Base-by-base conservation (phyloP, 2,113 vertebrate species). In the Aplodontia rufa region DNA sequence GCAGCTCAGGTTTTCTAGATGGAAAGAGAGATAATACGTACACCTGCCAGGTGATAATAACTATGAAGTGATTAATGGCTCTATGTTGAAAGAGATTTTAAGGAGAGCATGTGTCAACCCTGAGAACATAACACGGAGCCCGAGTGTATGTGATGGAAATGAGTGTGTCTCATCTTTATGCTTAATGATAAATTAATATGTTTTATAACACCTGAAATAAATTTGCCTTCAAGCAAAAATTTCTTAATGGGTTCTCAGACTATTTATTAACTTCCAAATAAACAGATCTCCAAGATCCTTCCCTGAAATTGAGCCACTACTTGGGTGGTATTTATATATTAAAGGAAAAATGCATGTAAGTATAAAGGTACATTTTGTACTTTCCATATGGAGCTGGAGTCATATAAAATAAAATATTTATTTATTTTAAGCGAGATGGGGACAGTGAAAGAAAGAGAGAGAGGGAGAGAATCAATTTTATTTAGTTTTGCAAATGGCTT, bases 151-250 rank as follows among this genome's bases (percentile, higher is more conserved):
- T 60, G 53, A 71, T 0, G 8, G 60, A 94, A 93, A 82, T 40
- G 35, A 13, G 47, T 40, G 32, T 17, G n/a, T 35, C 84, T 90
- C 51, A 68, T 80, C 64, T 47, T 80, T 76, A 72, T 74, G 13
- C 53, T 22, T 66, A 35, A 92, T 72, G 68, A n/a, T 55, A 90
- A 93, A 47, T 81, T 84, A 89, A 40, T 69, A 83, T 32, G 42
- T 79, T 89, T 88, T 76, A 82, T 64, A 87, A 95, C 85, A 91
- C 42, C n/a, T 69, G 16, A 86, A 72, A 58, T 60, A 74, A 96
- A 86, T 24, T 75, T 82, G 24, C 90, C 88, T 96, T 74, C 69
- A 85, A 96, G 87, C 51, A 94, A 96, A 96, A 80, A 93, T 93
- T 80, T 71, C 42, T 91, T 24, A 66, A 96, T 89, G 28, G 8